These are phyloP conservation scores for Gymnocephalus cernua DNA, from an alignment of 2,113 vertebrate genomes.

Conservation along the genomic window DNA sequence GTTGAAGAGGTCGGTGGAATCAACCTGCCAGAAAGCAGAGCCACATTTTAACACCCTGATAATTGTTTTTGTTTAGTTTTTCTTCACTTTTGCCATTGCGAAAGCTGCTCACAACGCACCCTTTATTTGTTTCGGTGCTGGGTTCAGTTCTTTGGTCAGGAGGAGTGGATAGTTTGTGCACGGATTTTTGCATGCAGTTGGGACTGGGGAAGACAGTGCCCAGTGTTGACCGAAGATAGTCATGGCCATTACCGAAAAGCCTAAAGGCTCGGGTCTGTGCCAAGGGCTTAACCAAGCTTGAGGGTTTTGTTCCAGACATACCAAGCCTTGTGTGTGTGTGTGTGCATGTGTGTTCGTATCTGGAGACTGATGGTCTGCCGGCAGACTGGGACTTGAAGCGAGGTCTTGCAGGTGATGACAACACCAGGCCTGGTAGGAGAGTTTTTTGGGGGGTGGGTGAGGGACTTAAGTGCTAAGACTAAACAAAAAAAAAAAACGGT, in stretches of 20 bases:
- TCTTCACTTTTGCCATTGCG: conserved; percentile 36
- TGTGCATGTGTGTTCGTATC: conserved; percentile 35
- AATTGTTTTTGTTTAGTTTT: not conserved
- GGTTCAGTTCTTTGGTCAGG: conserved; percentile 35
- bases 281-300: conserved; percentile 73
- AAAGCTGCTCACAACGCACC: conserved; percentile 46
- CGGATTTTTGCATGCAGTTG: conserved; percentile 56
- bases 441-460: conserved; percentile 25
- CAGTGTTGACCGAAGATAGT: conserved; percentile 53
- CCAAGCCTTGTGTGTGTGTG: conserved; percentile 65
- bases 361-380: conserved; percentile 77
- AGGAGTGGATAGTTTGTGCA: conserved; percentile 49
- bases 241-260: conserved; percentile 68
- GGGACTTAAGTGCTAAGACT: conserved; percentile 73
- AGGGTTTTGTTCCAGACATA: conserved; percentile 66
- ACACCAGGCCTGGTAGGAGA: conserved; percentile 47
- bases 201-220: conserved; percentile 39
- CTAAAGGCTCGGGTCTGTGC: conserved; percentile 65
- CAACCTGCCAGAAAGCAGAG: conserved; percentile 28
- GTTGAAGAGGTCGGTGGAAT: conserved; percentile 40
- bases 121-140: conserved; percentile 48
- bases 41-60: conserved; percentile 30
- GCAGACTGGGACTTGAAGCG: conserved; percentile 75
- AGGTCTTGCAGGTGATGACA: conserved; percentile 56
- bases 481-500: conserved; percentile 48